Percentiles rank a stretch among this genome's conserved stretches.
Conservation (phyloP, 2,888 invertebrate genomes). For the Drosophila greeni region DNA sequence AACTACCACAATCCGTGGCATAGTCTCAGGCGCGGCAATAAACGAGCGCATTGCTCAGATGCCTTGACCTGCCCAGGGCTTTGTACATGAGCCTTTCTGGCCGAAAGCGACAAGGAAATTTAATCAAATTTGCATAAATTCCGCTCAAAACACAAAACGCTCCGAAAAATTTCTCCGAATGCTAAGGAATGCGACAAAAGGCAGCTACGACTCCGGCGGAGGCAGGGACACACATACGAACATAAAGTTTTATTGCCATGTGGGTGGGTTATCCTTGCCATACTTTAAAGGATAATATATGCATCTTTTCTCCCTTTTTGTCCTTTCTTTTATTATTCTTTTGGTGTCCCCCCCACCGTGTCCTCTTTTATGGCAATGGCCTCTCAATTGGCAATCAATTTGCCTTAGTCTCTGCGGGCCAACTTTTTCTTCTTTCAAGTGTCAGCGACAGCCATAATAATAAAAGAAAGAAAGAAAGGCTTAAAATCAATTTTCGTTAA, state of each 20-base stretch:
- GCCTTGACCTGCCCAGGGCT: constrained; percentile 40
- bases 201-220: neutral
- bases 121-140: constrained; percentile 66
- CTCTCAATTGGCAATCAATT: constrained; percentile 67
- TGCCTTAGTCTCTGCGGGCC: constrained; percentile 52
- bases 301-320: constrained; percentile 25
- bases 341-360: constrained; percentile 11
- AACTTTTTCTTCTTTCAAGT: constrained; percentile 54
- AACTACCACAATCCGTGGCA: constrained; percentile 38
- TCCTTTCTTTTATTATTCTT: constrained; percentile 5
- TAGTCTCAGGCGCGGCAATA: constrained; percentile 51
- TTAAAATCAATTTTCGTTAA: constrained; percentile 57
- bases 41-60: constrained; percentile 48
- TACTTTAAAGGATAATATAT: constrained; percentile 65
- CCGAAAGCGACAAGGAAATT: constrained; percentile 37
- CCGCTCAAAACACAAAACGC: constrained; percentile 65
- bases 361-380: constrained; percentile 40
- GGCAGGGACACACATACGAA: constrained; percentile 3
- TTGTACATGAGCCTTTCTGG: constrained; percentile 23
- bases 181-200: constrained; percentile 49
- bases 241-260: constrained; percentile 41
- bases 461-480: constrained; percentile 28
- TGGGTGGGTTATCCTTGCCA: constrained; percentile 47
- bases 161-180: constrained; percentile 56
- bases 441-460: constrained; percentile 51